Evolutionary conservation across 2,888 invertebrate genomes (phyloP), one percentile per base, ranked within the genome.

Genomic region (Drosophila mercatorum): DNA sequence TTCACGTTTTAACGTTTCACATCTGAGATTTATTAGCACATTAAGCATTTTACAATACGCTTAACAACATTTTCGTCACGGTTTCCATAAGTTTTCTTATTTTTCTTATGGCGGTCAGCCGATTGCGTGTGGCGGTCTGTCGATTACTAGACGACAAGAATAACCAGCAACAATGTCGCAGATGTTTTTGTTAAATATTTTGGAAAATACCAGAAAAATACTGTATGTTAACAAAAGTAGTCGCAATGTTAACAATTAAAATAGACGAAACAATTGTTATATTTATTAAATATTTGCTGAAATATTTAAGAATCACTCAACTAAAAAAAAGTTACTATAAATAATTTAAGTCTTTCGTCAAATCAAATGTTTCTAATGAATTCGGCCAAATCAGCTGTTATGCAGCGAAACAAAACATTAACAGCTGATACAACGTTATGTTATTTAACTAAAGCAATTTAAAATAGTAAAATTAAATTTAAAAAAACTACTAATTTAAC

Each of bases 11-110:
- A 83, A 52, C 68, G 72, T 63, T 61, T 68, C 70, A 71, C 72
- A 75, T 75, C 63, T 72, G 56, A 62, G 59, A 72, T 80, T 76
- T 72, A 76, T 80, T 40, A 65, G 57, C 78, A 78, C 70, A 64
- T 74, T 68, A 64, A 68, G 75, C 83, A 84, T 88, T 85, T 88
- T 85, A 82, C 80, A 80, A 82, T 72, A 72, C 82, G 72, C 72
- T 79, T 84, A 84, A 71, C 62, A 80, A 74, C 86, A 84, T 80
- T 88, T 78, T 81, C 68, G 65, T 72, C 83, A 83, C 71, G 67
- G 71, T 83, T 85, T 74, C 65, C 60, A 64, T 73, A 47, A 70
- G 44, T 72, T 78, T 68, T 64, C 78, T 72, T 82, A 83, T 75
- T 86, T 82, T 83, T 68, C 51, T 62, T 64, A 55, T 63, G 80